Evolutionary conservation across 1,140 invertebrate genomes (phyloP).

Genomic region (Drosophila sechellia): DNA sequence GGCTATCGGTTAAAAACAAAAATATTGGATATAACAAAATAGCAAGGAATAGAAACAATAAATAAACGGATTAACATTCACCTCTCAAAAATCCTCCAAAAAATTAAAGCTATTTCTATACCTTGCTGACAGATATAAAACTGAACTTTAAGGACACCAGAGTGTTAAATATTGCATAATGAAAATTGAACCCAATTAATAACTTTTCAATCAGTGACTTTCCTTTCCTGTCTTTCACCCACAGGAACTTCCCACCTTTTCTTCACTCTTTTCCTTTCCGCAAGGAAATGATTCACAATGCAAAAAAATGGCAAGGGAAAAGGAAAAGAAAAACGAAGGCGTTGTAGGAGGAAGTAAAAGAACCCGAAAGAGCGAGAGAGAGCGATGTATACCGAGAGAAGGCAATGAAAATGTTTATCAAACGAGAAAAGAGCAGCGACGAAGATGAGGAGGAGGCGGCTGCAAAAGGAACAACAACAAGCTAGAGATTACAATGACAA

Average conservation of each 20-base stretch:
- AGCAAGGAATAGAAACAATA: too few relatives aligned
- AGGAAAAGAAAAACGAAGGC: conserved; percentile 40
- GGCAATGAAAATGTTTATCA: conserved; percentile 51
- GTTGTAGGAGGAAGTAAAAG: conserved; percentile 49
- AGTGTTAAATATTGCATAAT: too few relatives aligned
- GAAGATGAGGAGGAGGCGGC: conserved; percentile 17
- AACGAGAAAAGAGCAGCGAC: conserved; percentile 34
- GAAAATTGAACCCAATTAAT: neutral
- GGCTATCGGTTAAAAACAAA: too few relatives aligned
- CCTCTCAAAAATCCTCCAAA: too few relatives aligned
- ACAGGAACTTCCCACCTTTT: conserved; percentile 4
- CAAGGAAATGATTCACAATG: conserved; percentile 46
- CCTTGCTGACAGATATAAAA: too few relatives aligned
- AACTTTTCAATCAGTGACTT: neutral
- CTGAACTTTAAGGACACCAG: too few relatives aligned
- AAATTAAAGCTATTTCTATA: too few relatives aligned
- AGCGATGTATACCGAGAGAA: conserved; percentile 20
- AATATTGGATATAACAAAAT: too few relatives aligned
- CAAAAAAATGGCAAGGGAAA: conserved; percentile 24
- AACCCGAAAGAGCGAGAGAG: conserved; percentile 25
- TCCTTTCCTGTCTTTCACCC: neutral
- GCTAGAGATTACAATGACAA: conserved; percentile 42
- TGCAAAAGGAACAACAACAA: conserved; percentile 27
- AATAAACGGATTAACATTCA: too few relatives aligned
- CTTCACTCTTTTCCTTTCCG: neutral